Percentiles rank a stretch among this genome's conserved stretches.
Conservation (phyloP, 2,888 invertebrate species). For the Pedicia rivosa region DNA sequence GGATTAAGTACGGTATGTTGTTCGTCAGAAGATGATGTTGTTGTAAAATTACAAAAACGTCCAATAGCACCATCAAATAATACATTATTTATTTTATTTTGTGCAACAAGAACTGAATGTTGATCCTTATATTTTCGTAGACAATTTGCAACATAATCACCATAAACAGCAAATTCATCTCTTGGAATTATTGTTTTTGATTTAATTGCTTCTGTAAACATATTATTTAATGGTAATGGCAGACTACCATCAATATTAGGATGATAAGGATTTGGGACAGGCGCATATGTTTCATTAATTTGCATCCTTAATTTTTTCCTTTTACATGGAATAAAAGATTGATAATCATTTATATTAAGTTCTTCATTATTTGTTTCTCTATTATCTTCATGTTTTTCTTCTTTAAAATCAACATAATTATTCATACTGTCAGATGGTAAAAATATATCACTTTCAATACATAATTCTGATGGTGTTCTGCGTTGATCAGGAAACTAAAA, state of each 20-base stretch:
- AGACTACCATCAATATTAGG: too few relatives aligned
- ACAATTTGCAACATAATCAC: constrained; percentile 4
- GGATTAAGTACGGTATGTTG: neutral
- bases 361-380: too few relatives aligned
- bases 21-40: neutral
- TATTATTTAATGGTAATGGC: too few relatives aligned
- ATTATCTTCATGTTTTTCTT: too few relatives aligned
- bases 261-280: too few relatives aligned
- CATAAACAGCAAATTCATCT: constrained; percentile 3
- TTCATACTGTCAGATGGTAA: constrained; percentile 4
- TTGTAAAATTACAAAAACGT: neutral
- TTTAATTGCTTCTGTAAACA: too few relatives aligned
- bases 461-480: constrained; percentile 1
- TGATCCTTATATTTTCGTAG: constrained; percentile 4
- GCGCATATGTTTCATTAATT: too few relatives aligned
- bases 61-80: constrained; percentile 4
- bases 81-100: constrained; percentile 4
- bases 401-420: constrained; percentile 2
- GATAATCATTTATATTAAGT: too few relatives aligned
- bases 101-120: constrained; percentile 2
- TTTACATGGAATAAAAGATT: too few relatives aligned
- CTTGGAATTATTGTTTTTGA: too few relatives aligned
- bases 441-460: constrained; percentile 4
- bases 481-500: constrained; percentile 4
- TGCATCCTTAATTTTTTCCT: too few relatives aligned